Conservation (phyloP, 2,113 vertebrate genomes). For the Chrysemys picta region DNA sequence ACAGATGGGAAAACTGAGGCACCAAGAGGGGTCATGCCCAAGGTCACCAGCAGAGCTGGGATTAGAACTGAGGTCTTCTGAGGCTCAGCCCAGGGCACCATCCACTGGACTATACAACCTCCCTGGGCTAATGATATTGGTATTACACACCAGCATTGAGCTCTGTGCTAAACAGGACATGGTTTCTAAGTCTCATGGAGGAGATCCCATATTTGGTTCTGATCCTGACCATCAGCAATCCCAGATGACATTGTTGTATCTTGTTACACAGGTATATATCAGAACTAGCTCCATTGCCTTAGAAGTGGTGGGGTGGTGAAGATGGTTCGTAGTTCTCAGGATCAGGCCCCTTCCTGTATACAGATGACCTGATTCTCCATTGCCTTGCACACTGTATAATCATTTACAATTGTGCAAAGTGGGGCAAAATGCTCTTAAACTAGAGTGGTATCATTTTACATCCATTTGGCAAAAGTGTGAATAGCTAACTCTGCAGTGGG, state of each 20-base stretch:
- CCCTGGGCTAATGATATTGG: neutral
- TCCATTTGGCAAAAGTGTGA: neutral
- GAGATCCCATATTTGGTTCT: neutral
- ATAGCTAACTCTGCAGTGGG: neutral
- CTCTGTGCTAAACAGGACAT: no score
- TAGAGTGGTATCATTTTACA: neutral
- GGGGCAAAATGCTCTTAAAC: neutral
- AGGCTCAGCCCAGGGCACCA: neutral
- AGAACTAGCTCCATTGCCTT: neutral
- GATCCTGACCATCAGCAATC: neutral
- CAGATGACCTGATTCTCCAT: neutral
- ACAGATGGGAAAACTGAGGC: neutral
- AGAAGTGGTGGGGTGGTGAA: neutral
- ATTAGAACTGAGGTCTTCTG: neutral
- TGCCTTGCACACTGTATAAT: neutral
- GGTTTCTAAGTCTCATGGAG: no score
- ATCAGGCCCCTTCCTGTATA: neutral
- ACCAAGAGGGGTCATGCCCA: neutral
- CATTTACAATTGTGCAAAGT: neutral
- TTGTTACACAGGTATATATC: neutral
- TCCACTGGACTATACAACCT: neutral
- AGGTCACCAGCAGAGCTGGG: neutral
- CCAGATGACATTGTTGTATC: no score
- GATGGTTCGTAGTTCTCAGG: neutral
- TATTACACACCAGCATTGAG: neutral